Conservation (phyloP, 37 sponge, comb jelly and placozoan genomes). For the Lycopodina hypogea region DNA sequence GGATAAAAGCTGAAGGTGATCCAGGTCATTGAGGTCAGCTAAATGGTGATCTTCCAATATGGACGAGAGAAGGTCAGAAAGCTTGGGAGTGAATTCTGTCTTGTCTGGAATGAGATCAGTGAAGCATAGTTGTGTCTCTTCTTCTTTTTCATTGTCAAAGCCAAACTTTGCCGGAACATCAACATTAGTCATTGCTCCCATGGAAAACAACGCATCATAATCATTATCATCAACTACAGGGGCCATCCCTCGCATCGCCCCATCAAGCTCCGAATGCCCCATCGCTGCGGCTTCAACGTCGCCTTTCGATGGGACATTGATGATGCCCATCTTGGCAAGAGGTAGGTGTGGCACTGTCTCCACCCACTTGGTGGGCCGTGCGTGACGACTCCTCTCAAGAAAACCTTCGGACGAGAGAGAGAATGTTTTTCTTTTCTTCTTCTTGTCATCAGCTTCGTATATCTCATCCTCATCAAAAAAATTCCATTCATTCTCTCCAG, state of each 20-base stretch:
- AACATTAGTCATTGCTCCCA: background rate
- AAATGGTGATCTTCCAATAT: slow-evolving; percentile 59
- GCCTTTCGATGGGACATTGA: background rate
- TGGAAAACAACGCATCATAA: slow-evolving; percentile 51
- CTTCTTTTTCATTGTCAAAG: slow-evolving; percentile 6
- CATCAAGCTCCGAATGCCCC: background rate
- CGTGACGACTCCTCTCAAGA: slow-evolving; percentile 34
- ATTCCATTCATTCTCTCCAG: background rate
- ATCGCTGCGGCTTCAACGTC: background rate
- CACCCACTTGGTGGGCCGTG: slow-evolving; percentile 12
- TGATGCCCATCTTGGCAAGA: slow-evolving; percentile 47
- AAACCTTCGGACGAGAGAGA: slow-evolving; percentile 49
- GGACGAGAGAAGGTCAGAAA: slow-evolving; percentile 35
- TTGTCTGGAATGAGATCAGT: slow-evolving; percentile 31
- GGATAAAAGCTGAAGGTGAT: slow-evolving; percentile 78
- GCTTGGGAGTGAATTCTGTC: slow-evolving; percentile 38
- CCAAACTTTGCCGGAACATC: slow-evolving; percentile 36
- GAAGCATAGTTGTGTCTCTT: background rate
- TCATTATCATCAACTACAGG: slow-evolving; percentile 22
- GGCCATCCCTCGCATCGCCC: background rate
- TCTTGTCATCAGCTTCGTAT: slow-evolving; percentile 5
- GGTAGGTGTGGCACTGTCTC: slow-evolving; percentile 51
- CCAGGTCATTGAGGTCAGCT: slow-evolving; percentile 70
- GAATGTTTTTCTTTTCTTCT: slow-evolving; percentile 17
- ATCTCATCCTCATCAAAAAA: slow-evolving; percentile 17